Conservation (phyloP, 2,797 vertebrate genomes). For the Podargus strigoides region DNA sequence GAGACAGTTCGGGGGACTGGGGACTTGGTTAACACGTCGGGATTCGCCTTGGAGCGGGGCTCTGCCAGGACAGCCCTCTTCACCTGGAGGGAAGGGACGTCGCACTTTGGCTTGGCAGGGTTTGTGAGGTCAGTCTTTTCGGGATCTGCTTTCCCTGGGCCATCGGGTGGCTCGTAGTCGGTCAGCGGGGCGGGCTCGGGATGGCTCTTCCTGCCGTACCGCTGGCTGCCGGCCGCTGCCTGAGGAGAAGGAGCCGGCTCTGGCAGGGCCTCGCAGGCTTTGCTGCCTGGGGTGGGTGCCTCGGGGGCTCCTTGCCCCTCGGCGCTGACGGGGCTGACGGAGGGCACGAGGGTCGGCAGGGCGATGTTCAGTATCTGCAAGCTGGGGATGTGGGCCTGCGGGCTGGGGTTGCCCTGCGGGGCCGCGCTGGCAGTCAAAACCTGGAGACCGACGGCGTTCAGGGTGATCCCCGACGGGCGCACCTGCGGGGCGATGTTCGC, state of each 20-base stretch:
- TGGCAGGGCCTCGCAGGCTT: not conserved
- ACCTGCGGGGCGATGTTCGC: slow-evolving; percentile 78
- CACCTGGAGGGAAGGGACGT: not conserved
- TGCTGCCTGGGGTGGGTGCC: not conserved
- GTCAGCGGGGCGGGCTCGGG: not conserved
- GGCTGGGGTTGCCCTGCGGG: slow-evolving; percentile 76
- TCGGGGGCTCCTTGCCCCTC: slow-evolving; percentile 55
- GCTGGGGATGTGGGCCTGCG: slow-evolving; percentile 82
- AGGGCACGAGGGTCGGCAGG: slow-evolving; percentile 88
- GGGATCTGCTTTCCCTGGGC: not conserved
- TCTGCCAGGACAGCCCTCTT: slow-evolving; percentile 3
- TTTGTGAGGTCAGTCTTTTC: slow-evolving; percentile 9
- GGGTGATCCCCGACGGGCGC: slow-evolving; percentile 82
- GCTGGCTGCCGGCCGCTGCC: not conserved
- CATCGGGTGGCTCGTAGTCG: not conserved
- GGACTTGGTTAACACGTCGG: not conserved
- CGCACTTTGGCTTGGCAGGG: slow-evolving; percentile 21
- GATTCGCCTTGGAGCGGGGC: slow-evolving; percentile 25
- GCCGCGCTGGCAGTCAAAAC: slow-evolving; percentile 82
- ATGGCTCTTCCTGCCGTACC: not conserved
- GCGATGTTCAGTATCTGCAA: slow-evolving; percentile 94
- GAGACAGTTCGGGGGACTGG: not conserved
- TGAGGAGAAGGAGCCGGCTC: slow-evolving; percentile 54
- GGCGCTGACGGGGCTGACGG: slow-evolving; percentile 75
- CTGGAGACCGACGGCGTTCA: slow-evolving; percentile 91